Conservation (phyloP, 35 echinoderm and acorn worm species). For the Stichopus chloronotus region DNA sequence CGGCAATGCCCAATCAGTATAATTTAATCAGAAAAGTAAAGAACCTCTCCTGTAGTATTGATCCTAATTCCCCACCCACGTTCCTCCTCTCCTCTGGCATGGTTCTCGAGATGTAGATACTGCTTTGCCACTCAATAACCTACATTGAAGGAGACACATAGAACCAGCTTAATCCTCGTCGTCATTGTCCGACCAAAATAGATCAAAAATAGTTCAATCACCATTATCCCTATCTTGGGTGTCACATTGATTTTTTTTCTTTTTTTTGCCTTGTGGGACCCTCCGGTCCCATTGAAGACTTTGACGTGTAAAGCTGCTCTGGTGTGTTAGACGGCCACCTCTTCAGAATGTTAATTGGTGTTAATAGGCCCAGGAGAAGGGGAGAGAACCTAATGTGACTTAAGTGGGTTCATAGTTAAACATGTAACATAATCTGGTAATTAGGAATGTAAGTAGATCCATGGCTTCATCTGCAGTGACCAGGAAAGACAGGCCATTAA, state of each 20-base stretch:
- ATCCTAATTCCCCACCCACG: constrained; percentile 21
- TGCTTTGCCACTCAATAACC: constrained; percentile 16
- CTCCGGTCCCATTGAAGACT: neutral
- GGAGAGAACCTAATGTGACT: neutral
- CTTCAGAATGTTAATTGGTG: constrained; percentile 6
- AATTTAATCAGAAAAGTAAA: constrained; percentile 42
- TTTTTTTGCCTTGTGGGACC: neutral
- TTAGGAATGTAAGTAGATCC: neutral
- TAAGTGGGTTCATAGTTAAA: constrained; percentile 11
- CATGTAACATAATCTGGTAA: neutral
- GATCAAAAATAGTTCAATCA: constrained; percentile 30
- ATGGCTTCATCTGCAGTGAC: neutral
- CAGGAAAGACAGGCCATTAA: too few relatives aligned
- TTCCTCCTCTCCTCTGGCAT: neutral
- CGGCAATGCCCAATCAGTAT: neutral
- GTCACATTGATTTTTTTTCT: constrained; percentile 23
- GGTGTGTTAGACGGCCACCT: neutral
- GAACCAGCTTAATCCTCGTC: constrained; percentile 10
- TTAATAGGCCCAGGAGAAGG: neutral
- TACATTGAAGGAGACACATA: constrained; percentile 30
- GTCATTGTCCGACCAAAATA: constrained; percentile 17
- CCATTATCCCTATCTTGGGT: constrained; percentile 36
- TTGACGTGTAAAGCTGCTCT: neutral
- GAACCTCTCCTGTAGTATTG: constrained; percentile 17
- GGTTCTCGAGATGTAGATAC: neutral